A percentile compares a stretch with the other conserved stretches of the same genome.
Evolutionary conservation across 2,888 invertebrate species (phyloP).

Genomic region (Morpho deidamia): DNA sequence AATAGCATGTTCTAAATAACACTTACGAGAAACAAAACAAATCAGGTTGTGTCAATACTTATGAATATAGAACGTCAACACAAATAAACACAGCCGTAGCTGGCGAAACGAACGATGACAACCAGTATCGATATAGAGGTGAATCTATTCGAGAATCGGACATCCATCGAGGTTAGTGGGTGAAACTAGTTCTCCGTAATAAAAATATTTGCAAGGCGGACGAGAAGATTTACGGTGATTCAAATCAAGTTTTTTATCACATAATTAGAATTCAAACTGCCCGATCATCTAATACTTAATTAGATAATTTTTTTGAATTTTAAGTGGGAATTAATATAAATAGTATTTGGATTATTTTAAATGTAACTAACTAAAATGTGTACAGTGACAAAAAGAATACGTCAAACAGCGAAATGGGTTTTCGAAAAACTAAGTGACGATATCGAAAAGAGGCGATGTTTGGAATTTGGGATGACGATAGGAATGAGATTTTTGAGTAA

Average conservation of each 20-base stretch:
- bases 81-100: conserved; percentile 9
- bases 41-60: conserved; percentile 17
- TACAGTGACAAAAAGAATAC: too few relatives aligned
- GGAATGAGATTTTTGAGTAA: too few relatives aligned
- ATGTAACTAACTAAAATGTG: too few relatives aligned
- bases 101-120: conserved; percentile 17
- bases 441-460: too few relatives aligned
- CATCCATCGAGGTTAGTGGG: conserved; percentile 48
- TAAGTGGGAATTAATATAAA: too few relatives aligned
- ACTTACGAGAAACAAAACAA: conserved; percentile 4
- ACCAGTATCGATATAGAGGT: conserved; percentile 11
- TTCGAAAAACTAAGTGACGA: too few relatives aligned
- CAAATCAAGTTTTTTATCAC: conserved; percentile 32
- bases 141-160: conserved; percentile 18
- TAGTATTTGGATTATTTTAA: too few relatives aligned
- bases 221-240: conserved; percentile 39
- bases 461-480: too few relatives aligned
- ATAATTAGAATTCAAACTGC: neutral
- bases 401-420: too few relatives aligned
- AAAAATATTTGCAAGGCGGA: conserved; percentile 43
- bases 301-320: neutral
- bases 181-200: conserved; percentile 39
- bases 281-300: neutral
- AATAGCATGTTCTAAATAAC: conserved; percentile 5
- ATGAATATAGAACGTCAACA: conserved; percentile 13